These are phyloP conservation scores for Orthonevra nobilis DNA, from an alignment of 2,888 invertebrate species.

Conservation along the genomic window DNA sequence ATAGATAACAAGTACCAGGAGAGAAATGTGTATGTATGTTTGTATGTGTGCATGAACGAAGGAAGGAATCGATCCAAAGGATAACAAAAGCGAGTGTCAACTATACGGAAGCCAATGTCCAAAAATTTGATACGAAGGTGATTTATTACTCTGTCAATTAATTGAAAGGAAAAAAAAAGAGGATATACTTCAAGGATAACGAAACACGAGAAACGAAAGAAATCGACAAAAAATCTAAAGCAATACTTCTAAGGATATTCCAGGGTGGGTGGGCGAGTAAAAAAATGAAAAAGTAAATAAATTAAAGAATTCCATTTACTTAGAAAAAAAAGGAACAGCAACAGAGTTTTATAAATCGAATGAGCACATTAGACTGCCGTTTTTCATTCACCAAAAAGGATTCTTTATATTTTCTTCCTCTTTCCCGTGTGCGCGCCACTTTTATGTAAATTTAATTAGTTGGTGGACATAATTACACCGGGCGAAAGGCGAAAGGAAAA, in stretches of 20 bases:
- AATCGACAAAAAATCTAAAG: background rate
- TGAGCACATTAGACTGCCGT: background rate
- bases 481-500: background rate
- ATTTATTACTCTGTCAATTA: slow-evolving; percentile 68
- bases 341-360: background rate
- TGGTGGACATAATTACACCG: slow-evolving; percentile 27
- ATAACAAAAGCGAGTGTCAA: slow-evolving; percentile 64
- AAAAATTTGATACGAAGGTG: slow-evolving; percentile 68
- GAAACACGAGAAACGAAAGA: slow-evolving; percentile 13
- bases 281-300: slow-evolving; percentile 19
- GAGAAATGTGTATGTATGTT: no score
- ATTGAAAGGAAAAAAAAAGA: slow-evolving; percentile 49
- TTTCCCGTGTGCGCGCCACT: background rate
- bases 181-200: slow-evolving; percentile 42
- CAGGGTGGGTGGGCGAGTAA: background rate
- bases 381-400: slow-evolving; percentile 24
- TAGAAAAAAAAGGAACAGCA: background rate
- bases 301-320: slow-evolving; percentile 28
- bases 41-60: no score
- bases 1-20: slow-evolving; percentile 12
- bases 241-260: no score
- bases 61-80: slow-evolving; percentile 62
- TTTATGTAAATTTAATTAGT: slow-evolving; percentile 57
- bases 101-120: slow-evolving; percentile 60
- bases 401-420: background rate